These are phyloP conservation scores for Phthorimaea operculella DNA, from an alignment of 1,140 invertebrate species.

Conservation along the genomic window DNA sequence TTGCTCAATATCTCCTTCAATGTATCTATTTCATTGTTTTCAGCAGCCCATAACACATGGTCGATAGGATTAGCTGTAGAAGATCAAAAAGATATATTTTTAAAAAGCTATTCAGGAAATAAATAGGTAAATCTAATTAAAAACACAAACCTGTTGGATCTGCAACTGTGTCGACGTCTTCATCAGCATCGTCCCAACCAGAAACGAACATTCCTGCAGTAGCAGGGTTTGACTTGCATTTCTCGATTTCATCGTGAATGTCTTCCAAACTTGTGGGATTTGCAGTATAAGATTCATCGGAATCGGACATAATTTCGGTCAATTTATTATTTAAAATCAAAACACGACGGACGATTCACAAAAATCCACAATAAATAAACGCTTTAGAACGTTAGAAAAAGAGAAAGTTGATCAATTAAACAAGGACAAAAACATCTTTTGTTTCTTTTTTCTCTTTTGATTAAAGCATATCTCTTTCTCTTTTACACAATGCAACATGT, in stretches of 20 bases:
- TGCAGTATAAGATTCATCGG: constrained; percentile 35
- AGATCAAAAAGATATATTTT: neutral
- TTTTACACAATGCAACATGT: too few relatives aligned
- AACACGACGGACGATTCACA: too few relatives aligned
- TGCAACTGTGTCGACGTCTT: constrained; percentile 70
- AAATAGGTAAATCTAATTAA: too few relatives aligned
- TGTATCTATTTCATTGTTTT: constrained; percentile 78
- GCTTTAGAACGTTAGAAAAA: too few relatives aligned
- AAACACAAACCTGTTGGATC: constrained; percentile 69
- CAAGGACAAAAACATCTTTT: too few relatives aligned
- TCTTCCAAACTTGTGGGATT: constrained; percentile 20
- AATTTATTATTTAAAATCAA: too few relatives aligned
- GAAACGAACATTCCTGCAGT: constrained; percentile 71
- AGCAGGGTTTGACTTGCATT: constrained; percentile 52
- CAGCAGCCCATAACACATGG: constrained; percentile 83
- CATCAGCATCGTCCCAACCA: constrained; percentile 74
- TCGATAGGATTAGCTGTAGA: constrained; percentile 73
- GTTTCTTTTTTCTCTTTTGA: too few relatives aligned
- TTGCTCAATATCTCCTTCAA: constrained; percentile 72
- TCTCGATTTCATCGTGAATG: constrained; percentile 53
- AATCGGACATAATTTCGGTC: constrained; percentile 38
- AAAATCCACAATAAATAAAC: too few relatives aligned
- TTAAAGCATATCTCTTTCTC: too few relatives aligned
- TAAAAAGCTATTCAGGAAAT: neutral
- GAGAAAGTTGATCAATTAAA: too few relatives aligned